Evolutionary conservation across 2,113 vertebrate species (phyloP).

Genomic region (Mobula birostris): DNA sequence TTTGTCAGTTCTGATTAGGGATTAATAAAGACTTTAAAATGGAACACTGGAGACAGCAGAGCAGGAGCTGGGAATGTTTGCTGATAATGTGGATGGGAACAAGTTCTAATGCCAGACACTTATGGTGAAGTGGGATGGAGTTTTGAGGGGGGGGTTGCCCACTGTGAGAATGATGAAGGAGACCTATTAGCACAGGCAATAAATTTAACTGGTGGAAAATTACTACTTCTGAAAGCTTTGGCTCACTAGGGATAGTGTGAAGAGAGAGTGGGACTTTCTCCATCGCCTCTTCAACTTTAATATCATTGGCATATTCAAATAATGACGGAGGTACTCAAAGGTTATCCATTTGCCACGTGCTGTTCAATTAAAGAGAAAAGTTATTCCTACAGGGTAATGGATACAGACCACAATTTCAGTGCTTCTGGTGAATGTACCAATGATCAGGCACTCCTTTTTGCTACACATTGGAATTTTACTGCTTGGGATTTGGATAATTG

Average conservation of each 20-base stretch:
- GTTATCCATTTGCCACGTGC: not conserved
- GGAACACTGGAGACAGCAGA: no score
- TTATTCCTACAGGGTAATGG: not conserved
- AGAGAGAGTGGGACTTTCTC: not conserved
- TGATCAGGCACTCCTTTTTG: not conserved
- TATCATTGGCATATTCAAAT: not conserved
- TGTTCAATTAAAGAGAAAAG: not conserved
- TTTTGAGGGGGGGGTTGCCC: no score
- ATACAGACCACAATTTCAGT: not conserved
- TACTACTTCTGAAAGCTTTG: not conserved
- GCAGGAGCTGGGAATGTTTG: not conserved
- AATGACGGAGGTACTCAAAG: not conserved
- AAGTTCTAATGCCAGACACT: not conserved
- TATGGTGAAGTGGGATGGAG: not conserved
- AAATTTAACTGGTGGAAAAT: not conserved
- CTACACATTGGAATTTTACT: not conserved
- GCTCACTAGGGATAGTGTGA: not conserved
- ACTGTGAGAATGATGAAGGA: no score
- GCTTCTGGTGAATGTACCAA: not conserved
- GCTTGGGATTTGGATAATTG: not conserved
- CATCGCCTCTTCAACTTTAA: not conserved
- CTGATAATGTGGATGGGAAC: not conserved
- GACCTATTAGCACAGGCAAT: not conserved
- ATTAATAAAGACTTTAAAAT: not conserved
- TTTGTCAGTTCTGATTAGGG: not conserved